Percentiles rank a stretch among this genome's conserved stretches.
Evolutionary conservation across 2,888 invertebrate genomes (phyloP).

Genomic region (Halocaridina rubra): DNA sequence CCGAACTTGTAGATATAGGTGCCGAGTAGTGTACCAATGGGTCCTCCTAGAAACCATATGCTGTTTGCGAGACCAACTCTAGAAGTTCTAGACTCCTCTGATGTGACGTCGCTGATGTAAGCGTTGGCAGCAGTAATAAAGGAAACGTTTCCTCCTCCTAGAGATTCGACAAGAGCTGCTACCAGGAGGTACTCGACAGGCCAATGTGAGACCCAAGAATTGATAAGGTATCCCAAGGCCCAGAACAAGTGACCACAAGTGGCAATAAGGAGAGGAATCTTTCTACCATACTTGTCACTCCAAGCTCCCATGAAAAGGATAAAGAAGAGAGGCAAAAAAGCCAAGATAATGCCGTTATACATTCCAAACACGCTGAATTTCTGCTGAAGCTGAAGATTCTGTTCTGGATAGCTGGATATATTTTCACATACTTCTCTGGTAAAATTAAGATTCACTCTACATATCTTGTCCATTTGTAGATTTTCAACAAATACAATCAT

Average conservation of each 20-base stretch:
- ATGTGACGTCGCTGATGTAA: conserved; percentile 58
- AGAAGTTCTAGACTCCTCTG: conserved; percentile 48
- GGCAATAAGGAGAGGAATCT: conserved; percentile 64
- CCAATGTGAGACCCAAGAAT: conserved; percentile 31
- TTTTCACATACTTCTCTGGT: conserved; percentile 47
- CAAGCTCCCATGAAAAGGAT: conserved; percentile 55
- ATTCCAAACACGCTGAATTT: conserved; percentile 49
- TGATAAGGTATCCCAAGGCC: conserved; percentile 62
- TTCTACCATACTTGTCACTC: conserved; percentile 60
- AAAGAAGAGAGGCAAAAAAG: conserved; percentile 44
- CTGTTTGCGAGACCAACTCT: conserved; percentile 51
- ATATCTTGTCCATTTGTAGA: conserved; percentile 62
- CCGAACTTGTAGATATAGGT: conserved; percentile 46
- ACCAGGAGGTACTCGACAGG: conserved; percentile 48
- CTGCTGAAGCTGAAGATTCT: conserved; percentile 36
- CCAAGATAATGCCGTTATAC: conserved; percentile 57
- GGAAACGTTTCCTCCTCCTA: conserved; percentile 45
- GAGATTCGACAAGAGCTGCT: conserved; percentile 43
- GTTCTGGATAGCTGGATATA: conserved; percentile 25
- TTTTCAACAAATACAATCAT: conserved; percentile 63
- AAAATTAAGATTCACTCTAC: conserved; percentile 49
- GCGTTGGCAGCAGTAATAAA: conserved; percentile 50
- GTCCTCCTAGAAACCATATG: conserved; percentile 49
- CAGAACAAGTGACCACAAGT: conserved; percentile 64
- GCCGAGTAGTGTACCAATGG: conserved; percentile 42